Evolutionary conservation across 2,797 vertebrate species (phyloP).

Genomic region (Pseudopleuronectes americanus): DNA sequence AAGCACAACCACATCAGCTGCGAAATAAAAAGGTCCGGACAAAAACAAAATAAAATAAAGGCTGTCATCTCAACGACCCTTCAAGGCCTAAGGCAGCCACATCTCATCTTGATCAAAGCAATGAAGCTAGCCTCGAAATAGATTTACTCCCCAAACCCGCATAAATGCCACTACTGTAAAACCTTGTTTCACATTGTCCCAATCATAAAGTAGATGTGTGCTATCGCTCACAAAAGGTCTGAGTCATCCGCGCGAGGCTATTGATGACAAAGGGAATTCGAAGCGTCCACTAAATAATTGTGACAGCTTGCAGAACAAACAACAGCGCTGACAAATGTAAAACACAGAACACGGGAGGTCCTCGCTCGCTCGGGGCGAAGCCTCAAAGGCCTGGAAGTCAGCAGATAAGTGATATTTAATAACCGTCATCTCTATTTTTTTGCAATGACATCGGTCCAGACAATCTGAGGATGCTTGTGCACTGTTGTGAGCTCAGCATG

Average conservation of each 20-base stretch:
- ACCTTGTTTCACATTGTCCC: constrained; percentile 21
- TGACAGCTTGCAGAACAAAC: constrained; percentile 68
- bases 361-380: constrained; percentile 40
- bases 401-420: constrained; percentile 75
- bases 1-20: constrained; percentile 36
- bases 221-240: constrained; percentile 58
- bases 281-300: constrained; percentile 61
- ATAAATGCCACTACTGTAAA: constrained; percentile 47
- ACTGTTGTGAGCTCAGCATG: constrained; percentile 63
- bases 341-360: constrained; percentile 41
- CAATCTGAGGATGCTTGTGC: constrained; percentile 62
- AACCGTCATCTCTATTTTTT: constrained; percentile 57
- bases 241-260: constrained; percentile 59
- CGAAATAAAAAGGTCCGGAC: constrained; percentile 8
- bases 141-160: constrained; percentile 36
- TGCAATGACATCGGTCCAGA: constrained; percentile 50
- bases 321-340: constrained; percentile 54
- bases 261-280: constrained; percentile 63
- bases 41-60: constrained; percentile 19
- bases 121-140: constrained; percentile 43
- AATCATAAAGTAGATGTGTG: constrained; percentile 33
- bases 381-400: constrained; percentile 60
- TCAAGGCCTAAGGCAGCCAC: constrained; percentile 30
- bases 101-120: constrained; percentile 52
- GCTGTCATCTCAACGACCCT: constrained; percentile 41